Evolutionary conservation across 2,888 invertebrate genomes (phyloP).

Genomic region (Heteromurus nitidus): DNA sequence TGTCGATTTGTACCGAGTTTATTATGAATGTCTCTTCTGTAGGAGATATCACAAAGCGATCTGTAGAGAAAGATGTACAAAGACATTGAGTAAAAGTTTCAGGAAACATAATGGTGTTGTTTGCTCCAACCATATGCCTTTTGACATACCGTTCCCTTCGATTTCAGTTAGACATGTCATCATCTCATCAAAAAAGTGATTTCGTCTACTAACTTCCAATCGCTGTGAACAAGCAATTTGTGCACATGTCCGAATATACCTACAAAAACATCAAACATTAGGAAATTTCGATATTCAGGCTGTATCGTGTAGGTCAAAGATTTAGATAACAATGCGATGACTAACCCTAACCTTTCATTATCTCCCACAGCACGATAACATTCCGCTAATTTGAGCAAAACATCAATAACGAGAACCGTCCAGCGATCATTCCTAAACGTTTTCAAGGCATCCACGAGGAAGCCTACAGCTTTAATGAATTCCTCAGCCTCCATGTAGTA

Average conservation of each 20-base stretch:
- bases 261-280: conserved; percentile 76
- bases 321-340: conserved; percentile 74
- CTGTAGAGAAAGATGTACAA: conserved; percentile 38
- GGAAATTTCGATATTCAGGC: too few relatives aligned
- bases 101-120: too few relatives aligned
- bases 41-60: conserved; percentile 66
- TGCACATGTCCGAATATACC: conserved; percentile 86
- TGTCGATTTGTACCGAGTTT: conserved; percentile 68
- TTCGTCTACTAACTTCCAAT: conserved; percentile 84
- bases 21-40: conserved; percentile 69
- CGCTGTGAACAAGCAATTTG: conserved; percentile 81
- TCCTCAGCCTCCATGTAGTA: conserved; percentile 92
- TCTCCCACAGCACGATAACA: conserved; percentile 90
- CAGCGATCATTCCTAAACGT: conserved; percentile 93
- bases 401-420: conserved; percentile 88
- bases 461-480: conserved; percentile 91
- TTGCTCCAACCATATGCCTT: too few relatives aligned
- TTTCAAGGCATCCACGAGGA: conserved; percentile 89
- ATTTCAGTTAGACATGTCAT: conserved; percentile 79
- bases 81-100: conserved; percentile 6
- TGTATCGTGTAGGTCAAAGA: too few relatives aligned
- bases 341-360: conserved; percentile 78
- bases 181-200: conserved; percentile 89
- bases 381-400: conserved; percentile 87
- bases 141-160: conserved; percentile 61